phyloP scores from a whole-genome alignment of 1,140 invertebrate genomes.

The Drosophila serrata region DNA sequence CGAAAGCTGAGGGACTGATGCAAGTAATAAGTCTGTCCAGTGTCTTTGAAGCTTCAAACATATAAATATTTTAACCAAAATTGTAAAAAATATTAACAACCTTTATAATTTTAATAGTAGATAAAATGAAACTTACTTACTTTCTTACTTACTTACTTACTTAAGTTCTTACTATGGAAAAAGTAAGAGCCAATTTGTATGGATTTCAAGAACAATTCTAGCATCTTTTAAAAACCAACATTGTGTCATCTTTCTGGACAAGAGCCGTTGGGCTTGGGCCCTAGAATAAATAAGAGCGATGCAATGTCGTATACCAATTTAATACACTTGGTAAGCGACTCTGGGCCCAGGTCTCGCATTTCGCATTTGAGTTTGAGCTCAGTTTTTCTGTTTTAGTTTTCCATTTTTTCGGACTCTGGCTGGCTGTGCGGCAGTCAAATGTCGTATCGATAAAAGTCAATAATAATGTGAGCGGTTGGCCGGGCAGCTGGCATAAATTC shows the following conservation, averaged over 20 bases:
- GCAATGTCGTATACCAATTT: conserved; percentile 21
- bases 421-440: conserved; percentile 60
- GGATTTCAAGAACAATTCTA: too few species aligned
- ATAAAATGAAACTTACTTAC: too few species aligned
- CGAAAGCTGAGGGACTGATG: not conserved
- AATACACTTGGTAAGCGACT: conserved; percentile 15
- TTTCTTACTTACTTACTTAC: too few species aligned
- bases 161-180: too few species aligned
- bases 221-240: too few species aligned
- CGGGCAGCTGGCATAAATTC: conserved; percentile 64
- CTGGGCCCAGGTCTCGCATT: too few species aligned
- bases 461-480: conserved; percentile 55
- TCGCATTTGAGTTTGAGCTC: conserved; percentile 2
- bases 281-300: conserved; percentile 12
- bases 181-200: too few species aligned
- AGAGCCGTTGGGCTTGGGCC: conserved; percentile 16
- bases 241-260: not conserved
- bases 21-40: too few species aligned
- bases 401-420: not conserved
- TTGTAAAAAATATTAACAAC: too few species aligned
- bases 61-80: too few species aligned
- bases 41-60: too few species aligned
- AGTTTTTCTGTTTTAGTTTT: not conserved
- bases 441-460: conserved; percentile 71
- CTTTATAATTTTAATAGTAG: too few species aligned